A percentile compares a stretch with the other conserved stretches of the same genome.
Evolutionary conservation across 1,140 invertebrate genomes (phyloP).

Genomic region (Tachypleus tridentatus): DNA sequence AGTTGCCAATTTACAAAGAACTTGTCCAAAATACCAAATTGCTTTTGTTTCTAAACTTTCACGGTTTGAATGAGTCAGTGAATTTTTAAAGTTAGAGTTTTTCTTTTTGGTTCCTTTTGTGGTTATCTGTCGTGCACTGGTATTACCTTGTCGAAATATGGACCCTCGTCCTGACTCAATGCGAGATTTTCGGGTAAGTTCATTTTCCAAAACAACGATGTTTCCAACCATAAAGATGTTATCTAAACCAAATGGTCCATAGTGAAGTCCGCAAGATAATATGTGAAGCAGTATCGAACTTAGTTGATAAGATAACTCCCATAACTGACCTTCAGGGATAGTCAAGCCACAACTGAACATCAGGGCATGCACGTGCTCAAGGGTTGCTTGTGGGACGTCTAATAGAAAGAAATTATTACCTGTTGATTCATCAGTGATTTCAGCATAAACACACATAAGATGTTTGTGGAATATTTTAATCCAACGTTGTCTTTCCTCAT

Average conservation of each 20-base stretch:
- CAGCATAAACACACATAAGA: slow-evolving; percentile 16
- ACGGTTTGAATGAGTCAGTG: too few species aligned
- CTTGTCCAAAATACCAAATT: too few species aligned
- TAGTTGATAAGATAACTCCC: slow-evolving; percentile 11
- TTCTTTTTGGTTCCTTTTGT: too few species aligned
- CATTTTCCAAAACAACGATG: slow-evolving; percentile 18
- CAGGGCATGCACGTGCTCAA: slow-evolving; percentile 16
- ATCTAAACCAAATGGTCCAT: slow-evolving; percentile 14
- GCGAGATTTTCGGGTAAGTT: slow-evolving; percentile 13
- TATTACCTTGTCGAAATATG: too few species aligned
- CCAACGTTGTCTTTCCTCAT: slow-evolving; percentile 8
- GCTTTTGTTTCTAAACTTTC: too few species aligned
- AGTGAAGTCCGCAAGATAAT: slow-evolving; percentile 8
- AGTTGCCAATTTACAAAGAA: too few species aligned
- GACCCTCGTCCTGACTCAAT: too few species aligned
- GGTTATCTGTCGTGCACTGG: too few species aligned
- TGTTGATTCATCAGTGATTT: slow-evolving; percentile 13
- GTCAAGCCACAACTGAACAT: slow-evolving; percentile 10
- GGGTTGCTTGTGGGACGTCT: slow-evolving; percentile 10
- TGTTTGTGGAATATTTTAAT: slow-evolving; percentile 15
- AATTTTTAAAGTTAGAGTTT: too few species aligned
- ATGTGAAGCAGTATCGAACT: slow-evolving; percentile 13
- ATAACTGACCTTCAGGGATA: slow-evolving; percentile 12
- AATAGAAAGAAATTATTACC: slow-evolving; percentile 19
- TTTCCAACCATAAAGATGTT: slow-evolving; percentile 17